These are phyloP conservation scores for Bombus pyrosoma DNA, from an alignment of 1,140 invertebrate species.

Conservation along the genomic window DNA sequence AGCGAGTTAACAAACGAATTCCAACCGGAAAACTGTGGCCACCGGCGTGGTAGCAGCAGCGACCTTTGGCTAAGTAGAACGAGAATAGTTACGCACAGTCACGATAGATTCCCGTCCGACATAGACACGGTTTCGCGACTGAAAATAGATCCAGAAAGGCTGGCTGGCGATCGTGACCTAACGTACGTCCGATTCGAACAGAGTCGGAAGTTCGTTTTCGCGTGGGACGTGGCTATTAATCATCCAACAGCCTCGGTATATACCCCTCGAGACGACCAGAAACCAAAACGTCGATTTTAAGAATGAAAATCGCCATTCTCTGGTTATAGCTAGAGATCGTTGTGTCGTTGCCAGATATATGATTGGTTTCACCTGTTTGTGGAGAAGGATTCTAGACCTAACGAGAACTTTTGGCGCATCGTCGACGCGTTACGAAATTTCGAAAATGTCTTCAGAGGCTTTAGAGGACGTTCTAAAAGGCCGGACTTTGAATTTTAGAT, in stretches of 20 bases:
- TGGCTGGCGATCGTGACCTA: constrained; percentile 44
- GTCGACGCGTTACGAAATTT: background rate
- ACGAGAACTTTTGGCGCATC: background rate
- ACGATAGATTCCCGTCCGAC: constrained; percentile 40
- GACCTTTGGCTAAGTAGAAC: constrained; percentile 42
- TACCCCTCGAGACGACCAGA: background rate
- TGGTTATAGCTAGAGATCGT: no score
- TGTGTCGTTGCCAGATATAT: background rate
- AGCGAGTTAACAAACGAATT: background rate
- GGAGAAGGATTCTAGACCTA: background rate
- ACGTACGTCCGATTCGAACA: background rate
- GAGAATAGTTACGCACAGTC: constrained; percentile 33
- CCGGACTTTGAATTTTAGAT: background rate
- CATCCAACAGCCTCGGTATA: background rate
- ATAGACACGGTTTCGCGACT: constrained; percentile 53
- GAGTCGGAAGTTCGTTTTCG: constrained; percentile 32
- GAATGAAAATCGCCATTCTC: background rate
- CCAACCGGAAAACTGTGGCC: background rate
- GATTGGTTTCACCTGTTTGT: background rate
- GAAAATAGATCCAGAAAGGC: constrained; percentile 50
- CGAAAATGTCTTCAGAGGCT: background rate
- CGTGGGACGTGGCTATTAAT: constrained; percentile 21
- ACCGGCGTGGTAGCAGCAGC: background rate
- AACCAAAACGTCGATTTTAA: background rate
- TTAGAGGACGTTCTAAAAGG: background rate